phyloP scores from a whole-genome alignment of 2,113 vertebrate species.

The Meles meles region DNA sequence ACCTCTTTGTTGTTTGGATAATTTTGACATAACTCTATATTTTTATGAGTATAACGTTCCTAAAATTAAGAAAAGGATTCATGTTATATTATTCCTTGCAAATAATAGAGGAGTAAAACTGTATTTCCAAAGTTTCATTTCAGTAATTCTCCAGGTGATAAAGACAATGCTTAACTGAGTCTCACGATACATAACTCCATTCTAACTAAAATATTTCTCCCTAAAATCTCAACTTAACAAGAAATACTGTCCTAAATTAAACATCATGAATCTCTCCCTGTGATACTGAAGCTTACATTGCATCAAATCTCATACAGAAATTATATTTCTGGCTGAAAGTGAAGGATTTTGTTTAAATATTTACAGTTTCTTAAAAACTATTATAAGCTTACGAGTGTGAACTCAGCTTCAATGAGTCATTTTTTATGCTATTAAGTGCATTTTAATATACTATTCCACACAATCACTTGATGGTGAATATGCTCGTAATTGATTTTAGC shows the following conservation, averaged over 20 bases:
- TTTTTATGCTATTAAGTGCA: slow-evolving; percentile 80
- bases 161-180: not conserved
- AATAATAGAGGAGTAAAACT: not conserved
- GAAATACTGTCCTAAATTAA: slow-evolving; percentile 25
- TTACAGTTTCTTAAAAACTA: slow-evolving; percentile 84
- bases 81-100: not conserved
- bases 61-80: not conserved
- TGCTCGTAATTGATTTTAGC: slow-evolving; percentile 89
- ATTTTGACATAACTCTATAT: not conserved
- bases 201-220: not conserved
- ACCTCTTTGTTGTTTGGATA: not conserved
- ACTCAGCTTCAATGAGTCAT: slow-evolving; percentile 84
- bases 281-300: slow-evolving; percentile 56
- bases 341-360: slow-evolving; percentile 85
- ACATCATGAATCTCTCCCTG: slow-evolving; percentile 39
- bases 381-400: slow-evolving; percentile 87
- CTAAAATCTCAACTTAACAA: not conserved
- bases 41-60: not conserved
- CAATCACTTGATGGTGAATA: slow-evolving; percentile 81
- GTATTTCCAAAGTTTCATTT: not conserved
- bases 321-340: slow-evolving; percentile 77
- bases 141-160: not conserved
- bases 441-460: slow-evolving; percentile 81
- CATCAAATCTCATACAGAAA: slow-evolving; percentile 69
- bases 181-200: not conserved